phyloP scores from a whole-genome alignment of 2,113 vertebrate genomes.

The Semicossyphus pulcher region DNA sequence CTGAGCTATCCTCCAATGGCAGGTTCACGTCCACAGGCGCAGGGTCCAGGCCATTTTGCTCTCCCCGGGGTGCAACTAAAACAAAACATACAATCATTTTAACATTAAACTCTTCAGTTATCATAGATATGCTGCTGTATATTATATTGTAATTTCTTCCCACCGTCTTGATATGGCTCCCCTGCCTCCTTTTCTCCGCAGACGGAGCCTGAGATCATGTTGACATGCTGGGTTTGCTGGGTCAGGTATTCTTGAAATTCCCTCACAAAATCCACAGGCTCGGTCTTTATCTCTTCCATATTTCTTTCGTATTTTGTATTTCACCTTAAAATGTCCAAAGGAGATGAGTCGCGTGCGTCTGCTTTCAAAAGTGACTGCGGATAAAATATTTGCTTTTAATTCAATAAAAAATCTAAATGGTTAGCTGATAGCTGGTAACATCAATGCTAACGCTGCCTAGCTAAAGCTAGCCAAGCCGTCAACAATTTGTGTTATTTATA shows the following conservation, averaged over 20 bases:
- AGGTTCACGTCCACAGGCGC: conserved; percentile 91
- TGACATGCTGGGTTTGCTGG: conserved; percentile 98
- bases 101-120: not conserved
- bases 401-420: too few species aligned
- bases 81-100: not conserved
- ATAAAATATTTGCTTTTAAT: too few species aligned
- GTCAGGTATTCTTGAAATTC: conserved; percentile 99
- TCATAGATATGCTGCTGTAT: not conserved
- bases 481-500: not conserved
- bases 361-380: not conserved
- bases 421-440: conserved; percentile 16
- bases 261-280: conserved; percentile 97
- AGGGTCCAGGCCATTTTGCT: conserved; percentile 92
- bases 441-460: not conserved
- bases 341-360: not conserved
- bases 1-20: conserved; percentile 92
- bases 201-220: conserved; percentile 99
- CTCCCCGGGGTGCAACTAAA: conserved; percentile 63
- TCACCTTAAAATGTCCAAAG: not conserved
- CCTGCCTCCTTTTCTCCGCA: conserved; percentile 91
- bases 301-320: not conserved
- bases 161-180: conserved; percentile 88
- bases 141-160: not conserved
- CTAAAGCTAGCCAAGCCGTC: not conserved
- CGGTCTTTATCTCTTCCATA: conserved; percentile 88